These are phyloP conservation scores for Cabera pusaria DNA, from an alignment of 2,888 invertebrate genomes.

Conservation along the genomic window DNA sequence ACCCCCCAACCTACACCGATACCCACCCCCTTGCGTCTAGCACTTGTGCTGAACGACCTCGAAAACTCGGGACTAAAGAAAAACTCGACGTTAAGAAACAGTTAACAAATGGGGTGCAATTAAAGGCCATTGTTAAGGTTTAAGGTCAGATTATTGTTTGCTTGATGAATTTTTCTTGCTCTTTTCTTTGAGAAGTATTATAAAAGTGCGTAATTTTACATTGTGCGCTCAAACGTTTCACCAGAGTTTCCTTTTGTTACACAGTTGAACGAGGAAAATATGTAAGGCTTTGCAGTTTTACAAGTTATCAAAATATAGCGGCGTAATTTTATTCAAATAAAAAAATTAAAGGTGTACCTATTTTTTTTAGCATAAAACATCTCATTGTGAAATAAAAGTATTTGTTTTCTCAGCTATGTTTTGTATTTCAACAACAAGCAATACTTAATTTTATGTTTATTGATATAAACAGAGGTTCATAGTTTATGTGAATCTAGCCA, in stretches of 20 bases:
- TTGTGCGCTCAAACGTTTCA: conserved; percentile 13
- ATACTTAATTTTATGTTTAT: too few relatives aligned
- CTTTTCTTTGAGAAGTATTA: conserved; percentile 29
- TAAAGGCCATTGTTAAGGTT: conserved; percentile 44
- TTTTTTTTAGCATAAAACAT: too few relatives aligned
- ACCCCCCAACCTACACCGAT: conserved; percentile 18
- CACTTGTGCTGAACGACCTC: conserved; percentile 63
- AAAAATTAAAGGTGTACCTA: too few relatives aligned
- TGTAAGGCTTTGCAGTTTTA: conserved; percentile 8
- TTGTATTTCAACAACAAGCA: too few relatives aligned
- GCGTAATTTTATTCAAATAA: too few relatives aligned
- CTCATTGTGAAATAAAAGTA: too few relatives aligned
- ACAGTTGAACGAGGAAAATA: conserved; percentile 13
- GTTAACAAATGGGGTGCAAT: conserved; percentile 42
- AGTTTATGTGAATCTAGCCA: too few relatives aligned
- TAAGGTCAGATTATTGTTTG: conserved; percentile 40
- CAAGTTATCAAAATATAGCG: too few relatives aligned
- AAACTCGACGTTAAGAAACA: conserved; percentile 25
- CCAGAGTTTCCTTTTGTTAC: conserved; percentile 11
- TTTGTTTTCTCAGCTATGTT: too few relatives aligned
- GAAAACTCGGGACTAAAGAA: conserved; percentile 57
- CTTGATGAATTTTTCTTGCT: conserved; percentile 36
- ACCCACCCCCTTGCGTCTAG: conserved; percentile 56
- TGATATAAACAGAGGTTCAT: too few relatives aligned
- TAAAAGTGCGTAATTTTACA: conserved; percentile 21